A percentile compares a stretch with the other conserved stretches of the same genome.
These are phyloP conservation scores for Strigamia transsilvanica DNA, from an alignment of 2,888 invertebrate genomes.

Conservation along the genomic window DNA sequence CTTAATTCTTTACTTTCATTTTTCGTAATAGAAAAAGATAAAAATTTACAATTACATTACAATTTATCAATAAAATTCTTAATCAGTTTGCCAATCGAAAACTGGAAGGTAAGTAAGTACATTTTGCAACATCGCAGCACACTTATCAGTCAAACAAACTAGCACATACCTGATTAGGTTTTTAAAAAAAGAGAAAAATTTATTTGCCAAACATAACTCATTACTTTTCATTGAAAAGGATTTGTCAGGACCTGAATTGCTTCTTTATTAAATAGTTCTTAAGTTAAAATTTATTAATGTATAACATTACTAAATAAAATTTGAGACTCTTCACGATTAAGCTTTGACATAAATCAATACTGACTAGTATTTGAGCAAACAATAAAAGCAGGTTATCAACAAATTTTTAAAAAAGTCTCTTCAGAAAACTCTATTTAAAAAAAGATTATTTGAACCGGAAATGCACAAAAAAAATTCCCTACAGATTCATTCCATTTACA, in stretches of 20 bases:
- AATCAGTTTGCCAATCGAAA: neutral
- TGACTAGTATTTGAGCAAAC: conserved; percentile 28
- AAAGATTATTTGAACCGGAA: no score
- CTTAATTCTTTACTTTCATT: conserved; percentile 13
- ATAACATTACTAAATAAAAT: neutral
- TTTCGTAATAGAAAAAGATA: conserved; percentile 22
- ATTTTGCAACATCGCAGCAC: neutral
- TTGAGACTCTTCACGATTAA: neutral
- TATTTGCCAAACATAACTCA: neutral
- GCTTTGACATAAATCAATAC: neutral
- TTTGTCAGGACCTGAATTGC: neutral
- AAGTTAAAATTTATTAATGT: neutral
- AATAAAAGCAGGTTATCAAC: neutral
- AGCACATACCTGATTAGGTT: neutral
- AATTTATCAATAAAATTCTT: neutral
- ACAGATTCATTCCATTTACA: no score
- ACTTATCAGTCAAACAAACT: neutral
- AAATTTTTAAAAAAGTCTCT: neutral
- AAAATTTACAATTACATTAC: conserved; percentile 13
- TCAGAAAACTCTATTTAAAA: neutral
- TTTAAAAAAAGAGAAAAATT: neutral
- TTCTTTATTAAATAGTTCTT: neutral
- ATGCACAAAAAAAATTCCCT: no score
- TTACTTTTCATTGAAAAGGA: conserved; percentile 1
- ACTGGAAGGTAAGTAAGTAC: neutral